Evolutionary conservation across 2,797 vertebrate species (phyloP), one percentile per base, ranked within the genome.

Genomic region (Parambassis ranga): DNA sequence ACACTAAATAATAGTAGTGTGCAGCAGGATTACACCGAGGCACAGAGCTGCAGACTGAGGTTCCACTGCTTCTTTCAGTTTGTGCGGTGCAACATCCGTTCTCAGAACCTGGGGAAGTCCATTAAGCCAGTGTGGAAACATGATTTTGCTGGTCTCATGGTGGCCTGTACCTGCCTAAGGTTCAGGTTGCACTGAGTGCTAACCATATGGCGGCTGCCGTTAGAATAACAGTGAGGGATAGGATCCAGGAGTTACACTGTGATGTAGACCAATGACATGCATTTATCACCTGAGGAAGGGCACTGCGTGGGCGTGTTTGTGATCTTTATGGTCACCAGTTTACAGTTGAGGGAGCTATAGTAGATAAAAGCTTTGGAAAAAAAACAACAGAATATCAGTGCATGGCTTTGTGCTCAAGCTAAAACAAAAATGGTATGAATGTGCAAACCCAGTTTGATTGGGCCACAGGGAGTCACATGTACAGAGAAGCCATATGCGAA

Each of bases 171-270:
- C 61, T 79, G 75, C 67, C 80, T n/a, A 75, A 36, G 30, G 43
- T 49, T 61, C 87, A 89, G 85, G 87, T 90, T 91, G 87, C 89
- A 71, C 60, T 32, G 79, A 90, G 82, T 75, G 61, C 75, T 65
- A 78, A 77, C 82, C 91, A 92, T 92, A 92, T 90, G 91, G 89
- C 73, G 60, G 53, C 68, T 59, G 77, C 72, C 33, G 65, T 56
- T 83, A 80, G 80, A 85, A 84, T 60, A 84, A 85, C 71, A 71
- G 81, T 65, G 71, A 87, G 69, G 81, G 84, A 90, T 86, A 75
- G 67, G 77, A 83, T 86, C 68, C 71, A 77, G 49, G 60, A 85
- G 75, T 39, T 69, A 43, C 63, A 71, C 55, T 51, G 63, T 48
- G 53, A 90, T 83, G 74, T 87, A 87, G 89, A 90, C 90, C 83